These are phyloP conservation scores for Rhinella marina DNA, from an alignment of 2,797 vertebrate genomes.

Conservation along the genomic window DNA sequence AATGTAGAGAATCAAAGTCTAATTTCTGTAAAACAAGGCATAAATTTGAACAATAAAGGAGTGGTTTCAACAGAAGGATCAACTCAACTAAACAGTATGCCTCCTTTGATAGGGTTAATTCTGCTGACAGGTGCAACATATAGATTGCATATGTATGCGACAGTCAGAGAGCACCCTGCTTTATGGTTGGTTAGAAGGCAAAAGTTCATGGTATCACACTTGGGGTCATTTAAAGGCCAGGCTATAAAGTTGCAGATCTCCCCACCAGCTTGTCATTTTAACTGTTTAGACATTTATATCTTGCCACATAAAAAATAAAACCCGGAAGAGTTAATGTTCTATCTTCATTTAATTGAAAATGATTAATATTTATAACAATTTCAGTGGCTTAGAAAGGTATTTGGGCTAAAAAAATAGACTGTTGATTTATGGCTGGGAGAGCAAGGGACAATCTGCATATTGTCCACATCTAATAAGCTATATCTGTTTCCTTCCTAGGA, in stretches of 20 bases:
- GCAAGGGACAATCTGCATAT: slow-evolving; percentile 3
- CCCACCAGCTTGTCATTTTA: background rate
- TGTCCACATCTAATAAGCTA: slow-evolving; percentile 33
- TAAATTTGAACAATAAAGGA: too few relatives aligned
- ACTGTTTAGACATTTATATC: background rate
- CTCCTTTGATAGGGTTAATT: too few relatives aligned
- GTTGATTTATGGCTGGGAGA: background rate
- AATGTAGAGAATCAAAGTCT: too few relatives aligned
- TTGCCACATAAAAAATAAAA: background rate
- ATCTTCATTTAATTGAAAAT: background rate
- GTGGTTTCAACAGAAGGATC: too few relatives aligned
- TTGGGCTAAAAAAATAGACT: background rate
- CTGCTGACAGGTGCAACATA: too few relatives aligned
- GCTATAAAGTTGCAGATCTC: background rate
- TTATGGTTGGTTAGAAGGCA: background rate
- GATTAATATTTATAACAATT: background rate
- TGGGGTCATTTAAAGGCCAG: background rate
- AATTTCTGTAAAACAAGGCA: too few relatives aligned
- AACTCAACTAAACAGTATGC: too few relatives aligned
- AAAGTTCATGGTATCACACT: background rate
- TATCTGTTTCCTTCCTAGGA: slow-evolving; percentile 17
- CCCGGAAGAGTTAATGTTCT: background rate
- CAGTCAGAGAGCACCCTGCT: background rate
- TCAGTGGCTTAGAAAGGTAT: background rate
- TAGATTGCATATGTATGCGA: background rate